Base-by-base conservation (phyloP, 2,888 invertebrate species). In the Prosapia bicincta region DNA sequence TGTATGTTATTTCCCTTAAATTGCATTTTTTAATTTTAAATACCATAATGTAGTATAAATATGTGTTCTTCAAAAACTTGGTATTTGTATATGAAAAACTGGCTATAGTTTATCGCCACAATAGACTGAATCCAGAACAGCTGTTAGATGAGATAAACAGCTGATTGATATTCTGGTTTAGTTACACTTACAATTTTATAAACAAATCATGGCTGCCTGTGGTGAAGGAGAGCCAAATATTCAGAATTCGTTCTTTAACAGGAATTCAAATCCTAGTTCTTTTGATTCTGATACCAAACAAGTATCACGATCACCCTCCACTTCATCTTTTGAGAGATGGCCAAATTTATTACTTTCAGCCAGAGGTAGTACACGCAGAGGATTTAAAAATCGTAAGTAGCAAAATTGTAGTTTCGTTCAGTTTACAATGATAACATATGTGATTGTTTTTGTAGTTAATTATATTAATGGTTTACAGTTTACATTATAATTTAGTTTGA, bases 141-240 rank as follows among this genome's bases (percentile, higher is more conserved):
- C 30, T 30, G 30, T 30, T 30, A 9, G 5, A 9, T 81, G 82
- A 88, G 65, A 84, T 84, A 5, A 85, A 83, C 87, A 78, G 87
- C 87, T 32, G 84, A 86, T 85, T 67, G 2, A 28, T 23, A 43
- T 23, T 26, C 10, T 25, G 13, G 25, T 73, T 66, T 20, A 32
- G 26, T 0, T 15, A 26, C 1, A 15, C 23, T 20, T 69, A 0
- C 0, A 73, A 23, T 20, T 66, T 32, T 69, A 69, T 32, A 66
- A 54, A 54, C 25, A 70, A 65, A 67, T 26, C 38, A 80, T 80
- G 80, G 80, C 80, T 79, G 79, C 80, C 79, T 80, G 80, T 79
- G 78, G 79, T 79, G 54, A 54, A 20, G 20, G 20, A 54, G 20
- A 20, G n/a, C 20, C 54, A 20, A 54, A 20, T 20, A 20, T 20